Evolutionary conservation across 2,888 invertebrate genomes (phyloP).

Genomic region (Apoderus coryli): DNA sequence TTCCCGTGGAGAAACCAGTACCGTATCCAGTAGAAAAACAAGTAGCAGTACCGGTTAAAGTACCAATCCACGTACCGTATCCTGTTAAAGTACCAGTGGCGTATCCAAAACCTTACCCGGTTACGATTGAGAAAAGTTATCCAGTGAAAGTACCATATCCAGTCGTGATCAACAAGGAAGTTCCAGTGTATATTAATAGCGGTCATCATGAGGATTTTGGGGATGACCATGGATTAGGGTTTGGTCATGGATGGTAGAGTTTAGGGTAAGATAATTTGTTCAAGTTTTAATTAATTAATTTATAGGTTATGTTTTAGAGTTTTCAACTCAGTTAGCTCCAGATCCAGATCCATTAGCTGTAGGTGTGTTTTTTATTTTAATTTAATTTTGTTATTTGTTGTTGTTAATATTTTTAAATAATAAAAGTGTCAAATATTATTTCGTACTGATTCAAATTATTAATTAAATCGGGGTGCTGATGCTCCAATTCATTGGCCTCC

Average conservation of each 20-base stretch:
- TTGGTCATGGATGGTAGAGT: constrained; percentile 1
- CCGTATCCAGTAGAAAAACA: constrained; percentile 40
- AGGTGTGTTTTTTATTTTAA: too few species aligned
- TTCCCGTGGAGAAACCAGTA: constrained; percentile 38
- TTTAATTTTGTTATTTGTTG: too few species aligned
- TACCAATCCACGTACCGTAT: constrained; percentile 36
- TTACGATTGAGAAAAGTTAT: constrained; percentile 38
- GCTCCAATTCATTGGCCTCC: too few species aligned
- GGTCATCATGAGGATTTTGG: constrained; percentile 18
- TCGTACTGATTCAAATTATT: too few species aligned
- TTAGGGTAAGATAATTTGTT: too few species aligned
- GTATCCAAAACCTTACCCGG: constrained; percentile 32
- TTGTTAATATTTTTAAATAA: too few species aligned
- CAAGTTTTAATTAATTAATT: too few species aligned
- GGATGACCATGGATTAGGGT: constrained; percentile 9
- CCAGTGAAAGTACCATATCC: constrained; percentile 41
- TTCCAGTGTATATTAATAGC: constrained; percentile 26
- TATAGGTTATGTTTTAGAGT: too few species aligned
- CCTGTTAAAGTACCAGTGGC: constrained; percentile 32
- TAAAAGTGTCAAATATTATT: too few species aligned
- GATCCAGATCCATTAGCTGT: too few species aligned
- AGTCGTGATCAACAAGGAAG: constrained; percentile 41
- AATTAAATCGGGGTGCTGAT: too few species aligned
- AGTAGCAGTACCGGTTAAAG: constrained; percentile 30
- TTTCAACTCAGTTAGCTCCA: too few species aligned